phyloP scores from a whole-genome alignment of 2,113 vertebrate species.

The Petrocephalus microphthalmus region DNA sequence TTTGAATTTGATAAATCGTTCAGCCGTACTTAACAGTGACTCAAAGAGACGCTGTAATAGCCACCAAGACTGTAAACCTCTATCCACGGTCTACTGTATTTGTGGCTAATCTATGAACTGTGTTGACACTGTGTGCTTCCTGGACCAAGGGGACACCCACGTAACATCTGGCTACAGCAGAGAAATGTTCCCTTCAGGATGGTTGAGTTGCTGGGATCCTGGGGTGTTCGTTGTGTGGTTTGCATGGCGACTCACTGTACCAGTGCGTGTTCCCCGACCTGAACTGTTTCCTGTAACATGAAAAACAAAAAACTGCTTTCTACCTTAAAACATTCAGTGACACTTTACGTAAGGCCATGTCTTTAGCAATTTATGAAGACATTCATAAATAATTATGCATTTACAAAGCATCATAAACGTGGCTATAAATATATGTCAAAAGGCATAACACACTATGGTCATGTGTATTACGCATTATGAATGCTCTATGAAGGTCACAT shows the following conservation, averaged over 20 bases:
- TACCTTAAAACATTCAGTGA: no score
- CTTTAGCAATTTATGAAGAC: no score
- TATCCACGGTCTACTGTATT: neutral
- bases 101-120: neutral
- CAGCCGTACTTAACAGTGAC: neutral
- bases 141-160: neutral
- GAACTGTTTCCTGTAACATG: neutral
- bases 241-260: neutral
- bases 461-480: no score
- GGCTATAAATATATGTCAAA: no score
- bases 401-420: no score
- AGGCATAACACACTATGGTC: no score
- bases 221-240: no score
- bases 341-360: no score
- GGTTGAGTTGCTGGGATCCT: no score
- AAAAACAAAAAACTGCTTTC: neutral
- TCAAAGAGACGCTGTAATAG: neutral
- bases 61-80: neutral
- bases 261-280: neutral
- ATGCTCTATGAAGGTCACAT: no score
- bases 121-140: neutral
- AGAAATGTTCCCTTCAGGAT: neutral
- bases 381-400: no score
- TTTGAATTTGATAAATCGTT: no score
- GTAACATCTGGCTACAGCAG: neutral